phyloP scores from a whole-genome alignment of 2,797 vertebrate species.

The Coluber constrictor region DNA sequence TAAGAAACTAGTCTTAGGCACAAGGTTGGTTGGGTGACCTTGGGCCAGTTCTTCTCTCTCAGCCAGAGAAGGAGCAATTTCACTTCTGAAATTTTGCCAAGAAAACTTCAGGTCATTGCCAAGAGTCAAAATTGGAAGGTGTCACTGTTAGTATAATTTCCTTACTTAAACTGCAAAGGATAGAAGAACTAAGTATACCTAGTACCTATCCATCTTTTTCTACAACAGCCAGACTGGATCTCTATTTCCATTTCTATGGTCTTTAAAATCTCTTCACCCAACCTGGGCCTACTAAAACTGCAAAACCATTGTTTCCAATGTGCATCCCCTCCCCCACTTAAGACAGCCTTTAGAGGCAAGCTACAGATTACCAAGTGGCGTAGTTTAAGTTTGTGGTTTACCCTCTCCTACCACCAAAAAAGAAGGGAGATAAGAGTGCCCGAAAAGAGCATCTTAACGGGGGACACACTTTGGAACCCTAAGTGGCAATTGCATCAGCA shows the following conservation, averaged over 20 bases:
- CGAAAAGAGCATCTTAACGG: not conserved
- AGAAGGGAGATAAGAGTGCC: not conserved
- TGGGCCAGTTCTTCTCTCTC: not conserved
- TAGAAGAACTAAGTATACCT: not conserved
- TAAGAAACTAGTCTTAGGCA: not conserved
- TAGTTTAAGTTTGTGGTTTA: not conserved
- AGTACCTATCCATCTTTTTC: not conserved
- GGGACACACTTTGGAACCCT: not conserved
- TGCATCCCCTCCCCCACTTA: not conserved
- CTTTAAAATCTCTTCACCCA: not conserved
- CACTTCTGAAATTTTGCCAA: not conserved
- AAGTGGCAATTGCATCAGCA: not conserved
- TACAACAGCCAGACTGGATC: not conserved
- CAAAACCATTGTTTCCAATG: not conserved
- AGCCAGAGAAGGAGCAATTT: not conserved
- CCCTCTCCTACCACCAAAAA: not conserved
- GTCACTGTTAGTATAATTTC: not conserved
- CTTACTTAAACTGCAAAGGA: not conserved
- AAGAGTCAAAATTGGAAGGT: not conserved
- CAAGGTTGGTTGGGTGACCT: not conserved
- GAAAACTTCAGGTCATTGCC: not conserved
- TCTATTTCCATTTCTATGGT: not conserved
- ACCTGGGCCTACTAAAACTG: not conserved
- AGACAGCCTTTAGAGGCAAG: not conserved
- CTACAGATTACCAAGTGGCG: not conserved